Base-by-base conservation (phyloP, 2,888 invertebrate genomes). In the Synanthedon formicaeformis region DNA sequence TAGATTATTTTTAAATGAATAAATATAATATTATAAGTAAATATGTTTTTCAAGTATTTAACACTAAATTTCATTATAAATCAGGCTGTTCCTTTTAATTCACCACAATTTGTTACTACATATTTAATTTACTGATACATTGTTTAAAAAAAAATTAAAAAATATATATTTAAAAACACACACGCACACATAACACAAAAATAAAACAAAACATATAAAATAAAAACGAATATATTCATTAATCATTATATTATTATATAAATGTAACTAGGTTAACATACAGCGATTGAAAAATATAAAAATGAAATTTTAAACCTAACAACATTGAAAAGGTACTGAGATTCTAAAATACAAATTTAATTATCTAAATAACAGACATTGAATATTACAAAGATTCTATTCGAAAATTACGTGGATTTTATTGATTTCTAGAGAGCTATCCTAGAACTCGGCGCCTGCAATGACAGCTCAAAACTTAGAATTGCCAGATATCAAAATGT, bases 211-310 rank as follows among this genome's bases (percentile, higher is more conserved):
- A 78, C 62, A 76, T 66, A 73, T 83, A 79, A 87, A 87, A 85
- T 86, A 87, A 84, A 85, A 84, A 81, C 81, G 83, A 82, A 83
- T 87, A 87, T 87, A 87, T 86, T 87, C 75, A 84, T 78, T 80
- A 76, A 81, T 76, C 67, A 76, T 78, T 78, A 81, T 69, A 77
- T 34, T 34, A 78, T 78, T 81, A 79, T 34, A 34, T 34, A 78
- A 70, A 75, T 72, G 66, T 79, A 80, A 80, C 74, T 81, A 80
- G 78, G 79, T 77, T 70, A 77, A 78, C 71, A 73, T 78, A 78
- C 71, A 72, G 72, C 73, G 71, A 72, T 74, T 65, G 71, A 75
- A 75, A 13, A 73, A 73, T 60, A 71, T 64, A 63, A 67, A 50
- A 50, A 50, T 40, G 11, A 34, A 18, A 49, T 40, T 2, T n/a